Base-by-base conservation (phyloP, 1,140 invertebrate genomes). In the Panagrolaimus sp. region DNA sequence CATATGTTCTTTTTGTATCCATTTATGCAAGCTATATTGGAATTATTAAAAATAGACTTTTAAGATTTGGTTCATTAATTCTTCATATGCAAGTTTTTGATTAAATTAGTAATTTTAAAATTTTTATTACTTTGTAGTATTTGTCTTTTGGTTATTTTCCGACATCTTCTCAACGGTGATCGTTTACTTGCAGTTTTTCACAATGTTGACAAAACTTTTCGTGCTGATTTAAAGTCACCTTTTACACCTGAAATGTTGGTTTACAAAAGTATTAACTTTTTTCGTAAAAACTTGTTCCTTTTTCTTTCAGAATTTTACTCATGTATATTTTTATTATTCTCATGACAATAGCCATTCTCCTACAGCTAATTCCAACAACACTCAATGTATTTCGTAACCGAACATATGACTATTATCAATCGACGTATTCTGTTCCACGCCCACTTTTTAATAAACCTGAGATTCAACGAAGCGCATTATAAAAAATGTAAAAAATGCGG, bases 161-260 rank as follows among this genome's bases (percentile, higher is more conserved):
- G 28, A 58, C 52, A 58, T 24, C 21, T 70, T 17, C 28, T 70
- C 14, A 70, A 43, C 32, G 68, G 38, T 68, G 68, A 70, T 43
- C 64, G 68, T 1, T 38, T 70, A 21, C 26, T 67, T 38, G 68
- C 68, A 12, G 65, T 48, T n/a, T 17, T 38, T 64, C 68, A 70
- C 48, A 70, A 70, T 38, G 67, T 70, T 32, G 28, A 48, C 24
- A 68, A 26, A 55, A 70, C 67, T 67, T 70, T 70, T 28, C 26
- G 65, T 6, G 45, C 28, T 1, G 68, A 52, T 14, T 9, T 70
- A 32, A 48, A n/a, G 1, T 17, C 28, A n/a, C 68, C 68, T 28
- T 24, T 70, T 52, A 28, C 24, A 38, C 24, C 68, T 6, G 68
- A 70, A 45, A 67, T 32, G 68, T 67, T 24, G 44, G 68, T 58